phyloP scores from a whole-genome alignment of 2,888 invertebrate species.

The Volucella zonaria region DNA sequence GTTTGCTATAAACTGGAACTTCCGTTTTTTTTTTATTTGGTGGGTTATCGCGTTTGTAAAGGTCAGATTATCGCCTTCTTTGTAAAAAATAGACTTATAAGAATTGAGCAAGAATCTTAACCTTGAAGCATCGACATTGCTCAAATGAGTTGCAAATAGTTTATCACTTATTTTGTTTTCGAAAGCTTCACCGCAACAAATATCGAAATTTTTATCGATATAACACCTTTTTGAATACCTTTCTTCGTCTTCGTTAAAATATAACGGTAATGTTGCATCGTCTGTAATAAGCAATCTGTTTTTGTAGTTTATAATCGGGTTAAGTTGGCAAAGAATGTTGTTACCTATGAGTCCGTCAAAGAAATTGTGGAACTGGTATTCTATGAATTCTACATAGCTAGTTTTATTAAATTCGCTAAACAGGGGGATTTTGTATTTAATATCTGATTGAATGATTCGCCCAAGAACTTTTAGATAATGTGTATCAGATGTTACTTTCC shows the following conservation, averaged over 20 bases:
- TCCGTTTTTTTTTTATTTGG: background rate
- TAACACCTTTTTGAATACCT: background rate
- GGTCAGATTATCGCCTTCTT: background rate
- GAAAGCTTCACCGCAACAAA: background rate
- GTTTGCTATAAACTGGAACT: slow-evolving; percentile 1
- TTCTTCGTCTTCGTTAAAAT: background rate
- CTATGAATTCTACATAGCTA: background rate
- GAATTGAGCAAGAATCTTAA: background rate
- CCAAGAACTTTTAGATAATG: background rate
- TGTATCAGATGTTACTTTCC: background rate
- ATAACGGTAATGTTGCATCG: background rate
- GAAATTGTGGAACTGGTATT: background rate
- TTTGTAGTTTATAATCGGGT: background rate
- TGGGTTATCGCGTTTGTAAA: background rate
- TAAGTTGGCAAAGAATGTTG: too few relatives aligned
- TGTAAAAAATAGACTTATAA: slow-evolving; percentile 1
- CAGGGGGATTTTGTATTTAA: background rate
- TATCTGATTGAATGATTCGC: background rate
- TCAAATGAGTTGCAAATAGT: background rate
- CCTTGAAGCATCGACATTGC: slow-evolving; percentile 1
- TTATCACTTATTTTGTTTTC: background rate
- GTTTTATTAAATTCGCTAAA: slow-evolving; percentile 1
- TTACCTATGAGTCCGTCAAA: too few relatives aligned
- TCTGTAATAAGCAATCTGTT: background rate
- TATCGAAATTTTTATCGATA: background rate